Percentiles rank a stretch among this genome's conserved stretches.
These are phyloP conservation scores for Oryzaephilus surinamensis DNA, from an alignment of 1,140 invertebrate species.

Conservation along the genomic window DNA sequence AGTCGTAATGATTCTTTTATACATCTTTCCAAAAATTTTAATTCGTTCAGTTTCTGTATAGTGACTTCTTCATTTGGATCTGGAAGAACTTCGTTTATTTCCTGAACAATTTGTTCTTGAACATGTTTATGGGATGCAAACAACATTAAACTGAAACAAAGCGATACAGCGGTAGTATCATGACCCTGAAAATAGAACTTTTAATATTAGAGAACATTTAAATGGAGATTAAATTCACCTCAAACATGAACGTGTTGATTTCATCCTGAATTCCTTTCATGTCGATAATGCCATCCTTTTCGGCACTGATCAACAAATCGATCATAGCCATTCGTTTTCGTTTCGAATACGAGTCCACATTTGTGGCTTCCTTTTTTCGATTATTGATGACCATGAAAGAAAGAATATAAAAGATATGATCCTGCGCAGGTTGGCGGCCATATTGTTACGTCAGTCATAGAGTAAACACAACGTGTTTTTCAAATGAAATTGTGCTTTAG, in stretches of 20 bases:
- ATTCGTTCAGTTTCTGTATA: slow-evolving; percentile 45
- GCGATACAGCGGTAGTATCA: slow-evolving; percentile 33
- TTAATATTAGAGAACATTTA: too few relatives aligned
- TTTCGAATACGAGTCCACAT: slow-evolving; percentile 14
- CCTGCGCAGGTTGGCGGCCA: too few relatives aligned
- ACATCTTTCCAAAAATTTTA: slow-evolving; percentile 54
- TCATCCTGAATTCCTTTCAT: slow-evolving; percentile 66
- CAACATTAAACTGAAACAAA: slow-evolving; percentile 32
- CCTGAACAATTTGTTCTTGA: slow-evolving; percentile 26
- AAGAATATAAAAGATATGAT: slow-evolving; percentile 51
- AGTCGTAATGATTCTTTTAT: slow-evolving; percentile 51
- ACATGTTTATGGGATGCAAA: slow-evolving; percentile 28
- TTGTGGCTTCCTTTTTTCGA: slow-evolving; percentile 1
- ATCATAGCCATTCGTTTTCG: slow-evolving; percentile 63
- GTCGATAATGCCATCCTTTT: slow-evolving; percentile 41
- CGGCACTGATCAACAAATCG: slow-evolving; percentile 58
- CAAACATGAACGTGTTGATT: slow-evolving; percentile 76
- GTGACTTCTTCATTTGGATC: slow-evolving; percentile 38
- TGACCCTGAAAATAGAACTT: slow-evolving; percentile 40
- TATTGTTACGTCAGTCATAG: too few relatives aligned
- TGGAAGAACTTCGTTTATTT: slow-evolving; percentile 50
- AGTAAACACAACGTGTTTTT: too few relatives aligned
- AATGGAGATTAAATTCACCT: too few relatives aligned
- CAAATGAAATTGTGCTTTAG: too few relatives aligned
- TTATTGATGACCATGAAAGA: slow-evolving; percentile 37